These are phyloP conservation scores for Epinephelus cyanopodus DNA, from an alignment of 2,113 vertebrate species.

Conservation along the genomic window DNA sequence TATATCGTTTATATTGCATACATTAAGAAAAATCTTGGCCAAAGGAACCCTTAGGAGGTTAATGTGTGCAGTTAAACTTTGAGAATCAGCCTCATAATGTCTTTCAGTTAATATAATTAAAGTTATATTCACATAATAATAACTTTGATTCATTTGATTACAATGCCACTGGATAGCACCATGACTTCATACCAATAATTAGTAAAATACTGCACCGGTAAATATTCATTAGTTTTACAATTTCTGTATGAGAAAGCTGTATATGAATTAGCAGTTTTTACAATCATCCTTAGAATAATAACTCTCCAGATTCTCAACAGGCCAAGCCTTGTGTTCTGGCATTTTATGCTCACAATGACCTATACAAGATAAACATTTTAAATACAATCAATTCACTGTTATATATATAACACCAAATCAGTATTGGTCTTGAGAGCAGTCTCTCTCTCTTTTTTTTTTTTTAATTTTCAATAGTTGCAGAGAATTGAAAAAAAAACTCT, in stretches of 20 bases:
- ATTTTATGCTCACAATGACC: not conserved
- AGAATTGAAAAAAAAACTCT: too few species aligned
- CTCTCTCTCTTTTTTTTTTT: too few species aligned
- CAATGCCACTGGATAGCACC: not conserved
- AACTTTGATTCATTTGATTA: slow-evolving; percentile 18
- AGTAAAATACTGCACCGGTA: not conserved
- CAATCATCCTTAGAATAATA: not conserved
- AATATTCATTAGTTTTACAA: slow-evolving; percentile 9
- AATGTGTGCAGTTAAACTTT: slow-evolving; percentile 31
- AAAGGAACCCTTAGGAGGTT: not conserved
- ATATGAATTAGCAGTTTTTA: not conserved
- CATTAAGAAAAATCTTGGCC: slow-evolving; percentile 22
- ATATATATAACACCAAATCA: too few species aligned
- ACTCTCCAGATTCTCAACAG: not conserved
- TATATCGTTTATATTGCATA: slow-evolving; percentile 33
- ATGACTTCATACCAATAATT: not conserved
- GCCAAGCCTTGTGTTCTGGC: not conserved
- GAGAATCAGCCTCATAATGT: slow-evolving; percentile 6
- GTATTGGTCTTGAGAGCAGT: too few species aligned
- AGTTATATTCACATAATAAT: slow-evolving; percentile 15
- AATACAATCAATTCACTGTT: not conserved
- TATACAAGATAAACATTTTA: too few species aligned
- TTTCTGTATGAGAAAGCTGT: not conserved
- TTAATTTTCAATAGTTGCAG: too few species aligned
- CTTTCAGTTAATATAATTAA: slow-evolving; percentile 25